phyloP scores from a whole-genome alignment of 2,888 invertebrate genomes.

The Lepidocyrtoides sp. region DNA sequence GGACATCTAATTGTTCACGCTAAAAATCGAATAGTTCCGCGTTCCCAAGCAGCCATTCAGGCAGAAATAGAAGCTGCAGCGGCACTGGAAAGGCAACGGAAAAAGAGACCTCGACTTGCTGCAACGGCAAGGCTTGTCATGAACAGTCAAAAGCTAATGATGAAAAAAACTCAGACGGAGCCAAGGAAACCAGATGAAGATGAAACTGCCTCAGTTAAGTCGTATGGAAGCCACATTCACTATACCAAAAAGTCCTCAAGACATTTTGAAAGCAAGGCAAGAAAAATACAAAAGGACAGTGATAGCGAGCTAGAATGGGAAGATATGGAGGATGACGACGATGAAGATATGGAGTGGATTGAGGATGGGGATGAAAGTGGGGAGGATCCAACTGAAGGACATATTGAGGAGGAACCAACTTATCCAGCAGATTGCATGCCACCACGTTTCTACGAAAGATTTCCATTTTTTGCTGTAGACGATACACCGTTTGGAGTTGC shows the following conservation, averaged over 20 bases:
- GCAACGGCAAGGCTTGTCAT: slow-evolving; percentile 83
- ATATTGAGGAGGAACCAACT: slow-evolving; percentile 89
- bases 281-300: background rate
- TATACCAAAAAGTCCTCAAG: no score
- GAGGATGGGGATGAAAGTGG: background rate
- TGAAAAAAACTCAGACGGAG: slow-evolving; percentile 47
- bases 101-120: slow-evolving; percentile 72
- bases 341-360: background rate
- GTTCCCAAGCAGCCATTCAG: background rate
- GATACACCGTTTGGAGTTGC: background rate
- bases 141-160: slow-evolving; percentile 74
- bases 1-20: slow-evolving; percentile 53
- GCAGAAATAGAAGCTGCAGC: background rate
- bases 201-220: slow-evolving; percentile 80
- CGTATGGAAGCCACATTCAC: slow-evolving; percentile 83
- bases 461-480: slow-evolving; percentile 10
- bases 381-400: no score
- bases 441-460: slow-evolving; percentile 88
- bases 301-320: no score
- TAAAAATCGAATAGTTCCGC: slow-evolving; percentile 91
- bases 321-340: background rate
- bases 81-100: background rate
- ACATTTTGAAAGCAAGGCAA: no score
- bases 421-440: slow-evolving; percentile 97
- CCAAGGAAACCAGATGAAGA: slow-evolving; percentile 72